A percentile compares a stretch with the other conserved stretches of the same genome.
Conservation (phyloP, 2,888 invertebrate genomes). For the Dryadula phaetusa region DNA sequence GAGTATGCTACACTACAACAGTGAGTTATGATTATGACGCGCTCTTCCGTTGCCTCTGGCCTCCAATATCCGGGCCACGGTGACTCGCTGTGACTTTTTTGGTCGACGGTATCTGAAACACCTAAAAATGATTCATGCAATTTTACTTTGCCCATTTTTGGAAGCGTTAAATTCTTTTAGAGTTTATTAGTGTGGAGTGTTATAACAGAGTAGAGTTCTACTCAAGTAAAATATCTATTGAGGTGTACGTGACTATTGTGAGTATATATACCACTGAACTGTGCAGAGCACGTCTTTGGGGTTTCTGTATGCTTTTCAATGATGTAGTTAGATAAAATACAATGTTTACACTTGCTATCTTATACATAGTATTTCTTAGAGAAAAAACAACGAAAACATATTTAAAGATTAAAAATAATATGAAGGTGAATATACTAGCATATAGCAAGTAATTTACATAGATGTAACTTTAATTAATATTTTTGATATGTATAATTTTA, state of each 20-base stretch:
- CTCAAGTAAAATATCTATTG: not conserved
- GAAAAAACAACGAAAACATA: too few species aligned
- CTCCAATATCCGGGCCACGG: conserved; percentile 39
- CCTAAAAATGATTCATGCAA: conserved; percentile 36
- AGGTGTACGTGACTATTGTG: not conserved
- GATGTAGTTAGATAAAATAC: not conserved
- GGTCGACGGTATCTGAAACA: conserved; percentile 33
- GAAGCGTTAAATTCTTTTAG: conserved; percentile 12
- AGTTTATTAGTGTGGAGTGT: conserved; percentile 5
- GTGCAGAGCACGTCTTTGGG: not conserved
- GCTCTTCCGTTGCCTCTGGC: conserved; percentile 24
- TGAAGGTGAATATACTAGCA: too few species aligned
- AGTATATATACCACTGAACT: not conserved
- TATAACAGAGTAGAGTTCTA: not conserved
- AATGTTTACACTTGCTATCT: too few species aligned
- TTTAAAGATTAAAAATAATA: too few species aligned
- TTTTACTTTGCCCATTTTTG: conserved; percentile 26
- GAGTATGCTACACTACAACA: conserved; percentile 5
- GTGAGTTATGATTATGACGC: conserved; percentile 26
- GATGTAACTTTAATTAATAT: too few species aligned
- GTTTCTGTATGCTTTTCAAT: not conserved
- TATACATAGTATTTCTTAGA: too few species aligned
- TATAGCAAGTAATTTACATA: too few species aligned
- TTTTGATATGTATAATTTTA: too few species aligned
- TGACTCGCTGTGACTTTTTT: conserved; percentile 27